Conservation (phyloP, 2,113 vertebrate genomes). For the Notarius quadriscutis region DNA sequence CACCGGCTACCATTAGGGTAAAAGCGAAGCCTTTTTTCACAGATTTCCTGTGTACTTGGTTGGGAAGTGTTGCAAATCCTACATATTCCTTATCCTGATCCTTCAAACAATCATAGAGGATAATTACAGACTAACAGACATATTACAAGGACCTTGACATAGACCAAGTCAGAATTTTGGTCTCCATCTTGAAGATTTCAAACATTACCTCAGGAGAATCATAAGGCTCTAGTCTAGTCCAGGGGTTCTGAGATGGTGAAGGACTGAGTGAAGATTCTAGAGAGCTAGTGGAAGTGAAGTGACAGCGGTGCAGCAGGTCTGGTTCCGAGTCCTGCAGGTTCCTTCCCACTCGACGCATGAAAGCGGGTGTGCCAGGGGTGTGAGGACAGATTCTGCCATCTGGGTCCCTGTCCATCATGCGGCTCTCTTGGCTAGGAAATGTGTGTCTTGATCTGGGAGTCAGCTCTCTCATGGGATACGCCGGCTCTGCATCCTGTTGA, state of each 20-base stretch:
- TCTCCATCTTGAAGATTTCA: background rate
- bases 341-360: constrained; percentile 18
- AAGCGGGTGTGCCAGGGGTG: constrained; percentile 32
- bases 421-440: constrained; percentile 49
- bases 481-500: constrained; percentile 76
- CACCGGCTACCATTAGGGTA: constrained; percentile 96
- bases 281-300: constrained; percentile 53
- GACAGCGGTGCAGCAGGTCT: constrained; percentile 37
- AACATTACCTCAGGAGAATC: constrained; percentile 79
- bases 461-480: constrained; percentile 73
- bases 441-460: constrained; percentile 51
- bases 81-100: constrained; percentile 78
- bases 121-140: background rate
- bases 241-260: constrained; percentile 77
- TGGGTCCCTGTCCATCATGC: constrained; percentile 31
- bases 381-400: constrained; percentile 31
- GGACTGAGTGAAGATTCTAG: constrained; percentile 72
- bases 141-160: background rate
- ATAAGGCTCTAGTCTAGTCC: constrained; percentile 82
- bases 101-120: constrained; percentile 50
- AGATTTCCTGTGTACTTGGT: constrained; percentile 91
- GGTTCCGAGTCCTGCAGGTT: constrained; percentile 24
- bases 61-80: constrained; percentile 82
- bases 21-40: constrained; percentile 97
- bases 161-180: constrained; percentile 3